These are phyloP conservation scores for Anoura caudifer DNA, from an alignment of 2,113 vertebrate genomes.

Conservation along the genomic window DNA sequence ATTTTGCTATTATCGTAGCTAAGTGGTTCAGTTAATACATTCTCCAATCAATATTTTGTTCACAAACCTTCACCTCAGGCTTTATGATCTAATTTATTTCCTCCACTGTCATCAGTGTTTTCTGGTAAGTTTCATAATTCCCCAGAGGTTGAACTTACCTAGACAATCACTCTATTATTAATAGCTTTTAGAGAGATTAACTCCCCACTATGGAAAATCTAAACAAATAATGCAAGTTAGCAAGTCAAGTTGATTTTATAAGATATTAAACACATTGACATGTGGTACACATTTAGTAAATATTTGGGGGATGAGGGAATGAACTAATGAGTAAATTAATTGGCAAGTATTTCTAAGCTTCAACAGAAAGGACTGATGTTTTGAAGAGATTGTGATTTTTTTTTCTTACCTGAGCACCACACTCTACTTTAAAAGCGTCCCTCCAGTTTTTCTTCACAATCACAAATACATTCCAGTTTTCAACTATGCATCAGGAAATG, in stretches of 20 bases:
- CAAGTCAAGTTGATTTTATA: background rate
- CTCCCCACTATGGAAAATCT: background rate
- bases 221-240: background rate
- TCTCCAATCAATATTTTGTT: slow-evolving; percentile 9
- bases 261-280: background rate
- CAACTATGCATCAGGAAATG: background rate
- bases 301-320: background rate
- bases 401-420: background rate
- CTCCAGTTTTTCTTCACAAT: background rate
- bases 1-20: background rate
- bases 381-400: background rate
- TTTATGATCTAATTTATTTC: background rate
- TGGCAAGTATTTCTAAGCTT: background rate
- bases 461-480: background rate
- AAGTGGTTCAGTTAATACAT: background rate
- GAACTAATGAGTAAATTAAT: background rate
- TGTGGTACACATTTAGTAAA: background rate
- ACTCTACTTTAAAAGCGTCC: background rate
- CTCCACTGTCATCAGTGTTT: background rate
- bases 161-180: background rate
- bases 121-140: slow-evolving; percentile 1
- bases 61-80: background rate
- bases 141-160: background rate
- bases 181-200: background rate
- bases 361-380: background rate